Evolutionary conservation across 1,140 invertebrate species (phyloP), one percentile per base, ranked within the genome.

Genomic region (Heliconius nattereri): DNA sequence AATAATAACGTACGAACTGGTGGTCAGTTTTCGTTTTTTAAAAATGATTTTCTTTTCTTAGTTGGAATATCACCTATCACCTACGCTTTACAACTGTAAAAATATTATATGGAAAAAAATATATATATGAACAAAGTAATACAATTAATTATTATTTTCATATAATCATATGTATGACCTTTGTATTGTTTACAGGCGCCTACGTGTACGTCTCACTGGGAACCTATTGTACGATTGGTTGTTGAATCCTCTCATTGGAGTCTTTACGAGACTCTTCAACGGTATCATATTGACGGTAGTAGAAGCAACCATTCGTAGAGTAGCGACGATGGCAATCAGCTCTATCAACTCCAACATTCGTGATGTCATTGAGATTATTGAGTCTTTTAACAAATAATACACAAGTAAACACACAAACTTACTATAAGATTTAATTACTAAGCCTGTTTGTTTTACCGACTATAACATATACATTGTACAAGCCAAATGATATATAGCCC

Each of bases 211-310:
- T 20, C 85, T 95, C 23, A 94, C 90, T 45, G 94, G 94, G 76
- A 92, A 95, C 84, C 85, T 91, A 35, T 84, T 95, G 26, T 83
- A 82, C 73, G 95, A 95, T 80, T 94, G 91, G 91, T 82, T 95
- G n/a, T 45, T 93, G 3, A 95, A 94, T 83, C 90, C 95, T 1
- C 83, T 95, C 1, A 89, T 93, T 23, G 81, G 84, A 19, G 85
- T 93, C 7, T 92, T 94, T 72, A 88, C 90, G 1, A 87, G 84
- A 13, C 82, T 95, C 35, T 94, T 95, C 82, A 88, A 95, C 76
- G 89, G 81, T 35, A 81, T 91, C 75, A 93, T 95, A 79, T 90
- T 94, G n/a, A 81, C 78, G 8, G 83, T 92, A 2, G 91, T 95
- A 3, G 91, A 92, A 75, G 29, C 71, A n/a, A 94, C 86, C 60